phyloP scores from a whole-genome alignment of 2,113 vertebrate species.

The Pterocles orientalis region DNA sequence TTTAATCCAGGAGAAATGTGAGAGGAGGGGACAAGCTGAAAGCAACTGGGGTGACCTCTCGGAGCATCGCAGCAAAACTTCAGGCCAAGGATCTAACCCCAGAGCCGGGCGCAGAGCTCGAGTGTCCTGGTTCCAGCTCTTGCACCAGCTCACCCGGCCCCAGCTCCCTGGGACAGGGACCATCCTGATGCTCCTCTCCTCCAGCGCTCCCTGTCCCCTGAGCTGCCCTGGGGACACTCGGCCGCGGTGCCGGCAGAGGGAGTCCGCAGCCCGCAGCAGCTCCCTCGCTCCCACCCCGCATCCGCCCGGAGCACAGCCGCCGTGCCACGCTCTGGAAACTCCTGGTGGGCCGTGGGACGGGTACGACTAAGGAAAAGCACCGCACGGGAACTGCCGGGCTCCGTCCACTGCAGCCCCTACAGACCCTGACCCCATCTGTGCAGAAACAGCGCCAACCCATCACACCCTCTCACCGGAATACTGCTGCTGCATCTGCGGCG shows the following conservation, averaged over 20 bases:
- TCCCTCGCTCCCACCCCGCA: neutral
- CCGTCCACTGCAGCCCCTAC: neutral
- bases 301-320: fast-evolving
- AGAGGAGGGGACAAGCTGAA: neutral
- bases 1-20: neutral
- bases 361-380: neutral
- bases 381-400: neutral
- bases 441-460: neutral
- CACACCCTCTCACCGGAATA: slow-evolving; percentile 91
- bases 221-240: neutral
- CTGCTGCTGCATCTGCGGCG: slow-evolving; percentile 95
- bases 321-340: neutral
- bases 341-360: fast-evolving
- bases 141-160: neutral
- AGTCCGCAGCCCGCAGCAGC: neutral
- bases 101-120: neutral
- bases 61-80: neutral
- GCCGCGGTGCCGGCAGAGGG: neutral
- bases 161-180: neutral
- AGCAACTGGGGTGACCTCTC: neutral
- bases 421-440: neutral
- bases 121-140: neutral
- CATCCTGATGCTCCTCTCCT: neutral
- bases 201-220: fast-evolving
- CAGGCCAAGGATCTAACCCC: neutral